phyloP scores from a whole-genome alignment of 2,797 vertebrate genomes.

The Novumbra hubbsi region DNA sequence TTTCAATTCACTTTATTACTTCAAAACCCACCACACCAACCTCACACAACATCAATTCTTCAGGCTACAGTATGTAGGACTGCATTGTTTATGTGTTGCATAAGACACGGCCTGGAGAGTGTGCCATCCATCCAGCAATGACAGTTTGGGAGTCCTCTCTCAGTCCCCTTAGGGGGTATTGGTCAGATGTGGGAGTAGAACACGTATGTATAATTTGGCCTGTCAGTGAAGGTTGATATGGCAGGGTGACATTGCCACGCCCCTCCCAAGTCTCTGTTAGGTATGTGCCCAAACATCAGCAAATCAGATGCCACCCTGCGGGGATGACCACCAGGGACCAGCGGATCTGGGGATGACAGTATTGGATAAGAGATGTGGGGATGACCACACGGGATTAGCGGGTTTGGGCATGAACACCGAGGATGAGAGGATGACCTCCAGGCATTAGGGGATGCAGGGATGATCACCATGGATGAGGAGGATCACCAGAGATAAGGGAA shows the following conservation, averaged over 20 bases:
- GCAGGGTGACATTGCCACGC: not conserved
- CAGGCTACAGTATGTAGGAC: not conserved
- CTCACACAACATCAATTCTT: not conserved
- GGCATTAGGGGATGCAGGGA: too few species aligned
- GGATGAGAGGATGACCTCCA: too few species aligned
- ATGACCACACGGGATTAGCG: too few species aligned
- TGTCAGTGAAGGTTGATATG: not conserved
- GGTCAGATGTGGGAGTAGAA: not conserved
- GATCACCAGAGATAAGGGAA: too few species aligned
- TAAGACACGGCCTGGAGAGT: not conserved
- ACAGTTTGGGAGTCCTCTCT: not conserved
- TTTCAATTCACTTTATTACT: not conserved
- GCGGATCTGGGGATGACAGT: too few species aligned
- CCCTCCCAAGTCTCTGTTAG: too few species aligned
- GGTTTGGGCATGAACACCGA: too few species aligned
- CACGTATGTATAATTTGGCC: not conserved
- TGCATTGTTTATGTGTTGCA: constrained; percentile 2
- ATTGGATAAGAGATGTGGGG: too few species aligned
- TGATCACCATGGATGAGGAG: too few species aligned
- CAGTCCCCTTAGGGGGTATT: not conserved
- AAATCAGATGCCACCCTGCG: too few species aligned
- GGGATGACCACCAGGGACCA: too few species aligned
- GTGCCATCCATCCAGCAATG: not conserved
- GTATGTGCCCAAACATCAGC: too few species aligned
- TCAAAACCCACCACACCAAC: not conserved